Evolutionary conservation across 2,113 vertebrate genomes (phyloP).

Genomic region (Fulica atra): DNA sequence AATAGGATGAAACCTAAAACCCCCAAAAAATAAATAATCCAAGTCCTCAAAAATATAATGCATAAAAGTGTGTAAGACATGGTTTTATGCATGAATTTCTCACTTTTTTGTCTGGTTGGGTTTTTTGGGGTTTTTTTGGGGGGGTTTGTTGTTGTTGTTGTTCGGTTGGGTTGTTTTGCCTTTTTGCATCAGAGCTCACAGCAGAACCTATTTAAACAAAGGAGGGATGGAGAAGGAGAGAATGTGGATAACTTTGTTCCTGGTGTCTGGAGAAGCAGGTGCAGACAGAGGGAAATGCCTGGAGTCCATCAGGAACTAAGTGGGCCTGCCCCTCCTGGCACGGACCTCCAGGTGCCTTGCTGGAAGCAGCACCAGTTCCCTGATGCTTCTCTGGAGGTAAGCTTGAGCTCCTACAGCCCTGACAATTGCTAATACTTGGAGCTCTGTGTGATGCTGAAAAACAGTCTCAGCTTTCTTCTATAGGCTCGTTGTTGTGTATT

Average conservation of each 20-base stretch:
- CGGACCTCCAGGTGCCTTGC: background rate
- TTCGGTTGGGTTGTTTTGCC: too few relatives aligned
- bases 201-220: background rate
- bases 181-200: background rate
- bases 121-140: too few relatives aligned
- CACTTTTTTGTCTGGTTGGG: background rate
- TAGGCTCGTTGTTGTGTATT: rapidly evolving
- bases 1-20: background rate
- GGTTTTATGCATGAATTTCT: background rate
- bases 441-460: background rate
- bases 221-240: background rate
- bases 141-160: too few relatives aligned
- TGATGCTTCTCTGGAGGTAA: background rate
- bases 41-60: background rate
- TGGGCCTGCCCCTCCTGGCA: rapidly evolving
- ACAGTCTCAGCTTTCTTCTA: background rate
- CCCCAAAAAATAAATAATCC: background rate
- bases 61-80: background rate
- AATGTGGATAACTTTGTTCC: background rate
- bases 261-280: background rate
- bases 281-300: background rate
- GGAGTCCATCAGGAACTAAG: rapidly evolving
- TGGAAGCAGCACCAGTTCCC: background rate
- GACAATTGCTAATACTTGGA: rapidly evolving
- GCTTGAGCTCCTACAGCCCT: background rate